These are phyloP conservation scores for Kryphioiulus occultus DNA, from an alignment of 2,888 invertebrate genomes.

Conservation along the genomic window DNA sequence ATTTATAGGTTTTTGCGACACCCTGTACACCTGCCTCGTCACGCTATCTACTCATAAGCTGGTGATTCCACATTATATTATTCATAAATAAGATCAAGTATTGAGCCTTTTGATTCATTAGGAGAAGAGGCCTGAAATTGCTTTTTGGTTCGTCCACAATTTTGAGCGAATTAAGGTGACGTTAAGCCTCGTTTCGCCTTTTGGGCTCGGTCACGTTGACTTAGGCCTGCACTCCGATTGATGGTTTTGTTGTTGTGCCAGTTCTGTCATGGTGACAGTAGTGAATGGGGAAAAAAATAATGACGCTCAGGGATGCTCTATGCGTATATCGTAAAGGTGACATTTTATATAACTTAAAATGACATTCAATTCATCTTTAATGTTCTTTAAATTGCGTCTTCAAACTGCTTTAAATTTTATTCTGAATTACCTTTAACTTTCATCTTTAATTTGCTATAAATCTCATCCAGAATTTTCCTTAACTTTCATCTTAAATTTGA, in stretches of 20 bases:
- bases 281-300: background rate
- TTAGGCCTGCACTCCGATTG: background rate
- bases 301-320: background rate
- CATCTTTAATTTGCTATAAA: too few relatives aligned
- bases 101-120: background rate
- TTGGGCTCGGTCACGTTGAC: too few relatives aligned
- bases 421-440: too few relatives aligned
- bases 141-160: background rate
- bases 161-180: background rate
- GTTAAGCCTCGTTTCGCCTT: background rate
- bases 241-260: background rate
- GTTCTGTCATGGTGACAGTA: background rate
- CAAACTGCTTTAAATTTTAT: too few relatives aligned
- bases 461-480: too few relatives aligned
- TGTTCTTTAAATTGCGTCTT: too few relatives aligned
- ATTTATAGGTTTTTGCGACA: too few relatives aligned
- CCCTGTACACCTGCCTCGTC: background rate
- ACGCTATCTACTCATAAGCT: background rate
- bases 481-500: too few relatives aligned
- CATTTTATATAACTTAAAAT: too few relatives aligned
- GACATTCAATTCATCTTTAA: too few relatives aligned
- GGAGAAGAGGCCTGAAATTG: background rate
- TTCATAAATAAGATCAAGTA: constrained; percentile 33
- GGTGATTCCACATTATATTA: background rate
- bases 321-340: too few relatives aligned